Evolutionary conservation across 2,113 vertebrate genomes (phyloP), one percentile per base, ranked within the genome.

Genomic region (Ammodytes marinus): DNA sequence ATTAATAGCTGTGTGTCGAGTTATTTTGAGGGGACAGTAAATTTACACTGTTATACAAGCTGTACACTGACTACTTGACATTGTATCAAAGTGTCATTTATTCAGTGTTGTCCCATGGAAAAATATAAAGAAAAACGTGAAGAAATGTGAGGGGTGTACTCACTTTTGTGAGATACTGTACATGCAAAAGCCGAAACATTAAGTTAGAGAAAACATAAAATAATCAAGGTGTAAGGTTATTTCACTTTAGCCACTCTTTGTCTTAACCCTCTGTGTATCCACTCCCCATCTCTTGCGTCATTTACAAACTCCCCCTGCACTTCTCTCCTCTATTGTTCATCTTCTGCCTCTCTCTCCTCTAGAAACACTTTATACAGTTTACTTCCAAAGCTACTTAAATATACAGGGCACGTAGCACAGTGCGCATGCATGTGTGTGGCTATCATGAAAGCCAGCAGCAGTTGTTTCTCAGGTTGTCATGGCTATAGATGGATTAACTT

Each of bases 401-500:
- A 84, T 59, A 77, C 60, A 69, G 43, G 68, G 35, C 70, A 82
- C 45, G 64, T 27, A 59, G n/a, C 19, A 42, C 19, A 27, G 4
- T 35, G 50, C 53, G 60, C 47, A 46, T 49, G 55, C 12, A 4
- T 52, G 45, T 69, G 64, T 47, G 60, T 54, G 54, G 59, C 57
- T n/a, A 57, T 55, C 65, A 84, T 74, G 73, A 84, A 84, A 89
- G 83, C 69, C 74, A 84, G 83, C 60, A 70, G 80, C 88, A 92
- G 88, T 86, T 91, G 82, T 82, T 85, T 88, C 79, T 85, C 59
- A 87, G 81, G 86, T 88, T 74, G 66, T 35, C 0, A 82, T 80
- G 65, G 71, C 80, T 73, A 83, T 91, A 89, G 79, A 89, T 91
- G 83, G 86, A 85, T 89, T 90, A 83, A 85, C 81, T 84, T 87